These are phyloP conservation scores for Chelon auratus DNA, from an alignment of 2,797 vertebrate genomes.

Conservation along the genomic window DNA sequence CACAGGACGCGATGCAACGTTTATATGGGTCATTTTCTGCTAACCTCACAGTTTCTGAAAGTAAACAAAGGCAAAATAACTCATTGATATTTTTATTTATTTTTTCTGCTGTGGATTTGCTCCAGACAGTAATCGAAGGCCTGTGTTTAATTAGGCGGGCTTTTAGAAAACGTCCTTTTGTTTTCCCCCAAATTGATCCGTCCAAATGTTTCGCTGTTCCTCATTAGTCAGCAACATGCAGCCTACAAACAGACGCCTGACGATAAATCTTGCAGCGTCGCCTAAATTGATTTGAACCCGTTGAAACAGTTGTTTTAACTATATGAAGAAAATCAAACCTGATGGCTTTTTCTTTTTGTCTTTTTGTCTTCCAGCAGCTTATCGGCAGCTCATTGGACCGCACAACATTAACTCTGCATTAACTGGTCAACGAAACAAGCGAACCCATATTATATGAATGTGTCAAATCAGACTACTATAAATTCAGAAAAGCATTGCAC, in stretches of 20 bases:
- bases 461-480: too few species aligned
- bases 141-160: slow-evolving; percentile 69
- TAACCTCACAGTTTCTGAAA: slow-evolving; percentile 61
- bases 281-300: slow-evolving; percentile 70
- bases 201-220: slow-evolving; percentile 64
- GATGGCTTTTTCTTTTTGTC: background rate
- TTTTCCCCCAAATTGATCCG: slow-evolving; percentile 59
- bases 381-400: background rate
- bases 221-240: slow-evolving; percentile 73
- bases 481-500: too few species aligned
- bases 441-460: background rate
- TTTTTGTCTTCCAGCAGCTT: background rate
- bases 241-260: slow-evolving; percentile 57
- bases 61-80: slow-evolving; percentile 60
- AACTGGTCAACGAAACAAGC: background rate
- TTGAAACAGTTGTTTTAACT: slow-evolving; percentile 50
- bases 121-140: slow-evolving; percentile 76
- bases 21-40: slow-evolving; percentile 69
- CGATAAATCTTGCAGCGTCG: slow-evolving; percentile 66
- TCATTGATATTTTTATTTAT: slow-evolving; percentile 63
- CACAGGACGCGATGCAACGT: slow-evolving; percentile 45
- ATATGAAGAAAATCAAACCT: slow-evolving; percentile 28
- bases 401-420: background rate
- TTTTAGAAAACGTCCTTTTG: slow-evolving; percentile 65
- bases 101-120: slow-evolving; percentile 36